Conservation (phyloP, 2,888 invertebrate genomes). For the Heliconius sara region DNA sequence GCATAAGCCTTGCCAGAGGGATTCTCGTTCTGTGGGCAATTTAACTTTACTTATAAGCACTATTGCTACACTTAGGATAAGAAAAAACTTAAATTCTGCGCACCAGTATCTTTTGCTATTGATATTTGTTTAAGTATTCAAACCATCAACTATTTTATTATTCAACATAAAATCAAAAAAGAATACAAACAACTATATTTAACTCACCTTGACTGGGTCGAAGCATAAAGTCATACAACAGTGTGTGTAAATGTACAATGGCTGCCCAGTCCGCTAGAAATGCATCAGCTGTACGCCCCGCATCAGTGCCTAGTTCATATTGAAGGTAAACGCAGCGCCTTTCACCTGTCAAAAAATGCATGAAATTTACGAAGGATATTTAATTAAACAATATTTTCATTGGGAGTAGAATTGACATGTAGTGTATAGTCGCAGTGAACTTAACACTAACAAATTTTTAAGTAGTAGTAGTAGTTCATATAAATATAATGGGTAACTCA, state of each 20-base stretch:
- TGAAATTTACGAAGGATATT: not conserved
- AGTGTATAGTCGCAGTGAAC: too few species aligned
- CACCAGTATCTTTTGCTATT: too few species aligned
- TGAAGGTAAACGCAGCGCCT: slow-evolving; percentile 94
- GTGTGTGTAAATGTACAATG: slow-evolving; percentile 93
- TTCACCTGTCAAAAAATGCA: slow-evolving; percentile 83
- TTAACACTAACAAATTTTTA: too few species aligned
- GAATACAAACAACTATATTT: not conserved
- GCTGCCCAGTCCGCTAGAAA: slow-evolving; percentile 96
- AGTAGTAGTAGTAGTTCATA: too few species aligned
- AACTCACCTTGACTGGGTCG: slow-evolving; percentile 88
- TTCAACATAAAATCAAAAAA: not conserved
- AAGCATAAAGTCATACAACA: slow-evolving; percentile 92
- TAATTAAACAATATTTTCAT: not conserved
- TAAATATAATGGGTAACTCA: too few species aligned
- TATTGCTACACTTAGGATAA: too few species aligned
- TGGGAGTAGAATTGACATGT: not conserved
- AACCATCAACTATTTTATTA: not conserved
- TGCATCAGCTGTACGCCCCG: slow-evolving; percentile 93
- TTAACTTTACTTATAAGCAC: too few species aligned
- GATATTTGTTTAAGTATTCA: too few species aligned
- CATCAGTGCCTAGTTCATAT: slow-evolving; percentile 94
- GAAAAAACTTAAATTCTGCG: too few species aligned
- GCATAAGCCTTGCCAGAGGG: slow-evolving; percentile 83
- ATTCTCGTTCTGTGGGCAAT: slow-evolving; percentile 73